phyloP scores from a whole-genome alignment of 2,888 invertebrate genomes.

The Folsomia manolachei region DNA sequence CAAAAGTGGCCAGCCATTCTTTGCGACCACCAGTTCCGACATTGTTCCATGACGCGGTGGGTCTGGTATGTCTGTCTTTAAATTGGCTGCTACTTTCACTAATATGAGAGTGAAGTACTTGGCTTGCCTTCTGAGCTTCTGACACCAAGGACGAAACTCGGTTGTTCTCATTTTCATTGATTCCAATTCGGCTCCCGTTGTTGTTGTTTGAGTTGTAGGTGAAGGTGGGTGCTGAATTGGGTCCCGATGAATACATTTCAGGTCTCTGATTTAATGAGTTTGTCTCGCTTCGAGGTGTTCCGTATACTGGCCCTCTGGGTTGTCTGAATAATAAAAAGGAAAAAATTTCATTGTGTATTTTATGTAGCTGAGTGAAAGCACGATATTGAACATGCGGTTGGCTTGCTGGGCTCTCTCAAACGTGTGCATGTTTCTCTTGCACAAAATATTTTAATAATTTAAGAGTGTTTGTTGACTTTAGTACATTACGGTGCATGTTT shows the following conservation, averaged over 20 bases:
- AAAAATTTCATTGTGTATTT: too few relatives aligned
- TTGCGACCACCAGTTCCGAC: neutral
- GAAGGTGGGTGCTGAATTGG: neutral
- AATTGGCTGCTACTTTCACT: neutral
- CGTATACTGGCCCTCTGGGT: too few relatives aligned
- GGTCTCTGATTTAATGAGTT: neutral
- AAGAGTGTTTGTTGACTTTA: too few relatives aligned
- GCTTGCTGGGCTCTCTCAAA: too few relatives aligned
- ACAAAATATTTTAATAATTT: too few relatives aligned
- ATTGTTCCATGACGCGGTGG: neutral
- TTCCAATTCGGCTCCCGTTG: neutral
- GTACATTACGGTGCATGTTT: too few relatives aligned
- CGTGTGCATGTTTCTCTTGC: too few relatives aligned
- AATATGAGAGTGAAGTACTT: neutral
- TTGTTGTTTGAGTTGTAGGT: neutral
- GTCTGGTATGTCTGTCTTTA: neutral
- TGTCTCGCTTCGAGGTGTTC: neutral
- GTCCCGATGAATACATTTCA: neutral
- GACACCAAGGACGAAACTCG: neutral
- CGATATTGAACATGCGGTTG: too few relatives aligned
- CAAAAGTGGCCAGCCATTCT: too few relatives aligned
- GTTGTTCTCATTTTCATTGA: neutral
- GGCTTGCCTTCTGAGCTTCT: neutral
- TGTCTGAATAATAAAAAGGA: too few relatives aligned
- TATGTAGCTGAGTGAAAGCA: too few relatives aligned